Conservation (phyloP, 64 coral and sea anemone species). For the Stylophora pistillata region DNA sequence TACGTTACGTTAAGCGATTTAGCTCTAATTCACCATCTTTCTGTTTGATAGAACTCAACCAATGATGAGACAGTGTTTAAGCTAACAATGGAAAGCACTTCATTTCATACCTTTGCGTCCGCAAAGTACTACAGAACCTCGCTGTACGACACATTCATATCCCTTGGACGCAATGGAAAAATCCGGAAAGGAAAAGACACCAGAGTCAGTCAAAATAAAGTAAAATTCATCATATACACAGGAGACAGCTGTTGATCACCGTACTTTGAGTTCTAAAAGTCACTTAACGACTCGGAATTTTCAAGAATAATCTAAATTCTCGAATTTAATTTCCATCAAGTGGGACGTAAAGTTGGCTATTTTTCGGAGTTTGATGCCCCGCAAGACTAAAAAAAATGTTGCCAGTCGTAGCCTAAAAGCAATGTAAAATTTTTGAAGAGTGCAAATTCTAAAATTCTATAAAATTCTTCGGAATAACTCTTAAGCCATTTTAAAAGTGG, state of each 20-base stretch:
- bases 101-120: conserved; percentile 52
- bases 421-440: no score
- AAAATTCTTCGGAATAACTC: background rate
- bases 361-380: no score
- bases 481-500: background rate
- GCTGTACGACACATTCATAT: conserved; percentile 28
- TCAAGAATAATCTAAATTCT: background rate
- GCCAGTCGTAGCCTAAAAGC: no score
- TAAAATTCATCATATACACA: conserved; percentile 34
- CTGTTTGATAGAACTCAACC: background rate
- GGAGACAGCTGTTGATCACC: background rate
- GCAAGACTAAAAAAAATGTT: no score
- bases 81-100: background rate
- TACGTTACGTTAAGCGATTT: no score
- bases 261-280: background rate
- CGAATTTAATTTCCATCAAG: background rate
- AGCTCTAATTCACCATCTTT: background rate
- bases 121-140: conserved; percentile 25
- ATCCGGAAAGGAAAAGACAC: conserved; percentile 13
- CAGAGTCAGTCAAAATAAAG: conserved; percentile 9
- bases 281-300: background rate
- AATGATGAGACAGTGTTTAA: conserved; percentile 47
- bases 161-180: conserved; percentile 32
- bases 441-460: no score
- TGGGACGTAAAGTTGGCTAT: background rate